Evolutionary conservation across 2,113 vertebrate species (phyloP).

Genomic region (Edolisoma coerulescens): DNA sequence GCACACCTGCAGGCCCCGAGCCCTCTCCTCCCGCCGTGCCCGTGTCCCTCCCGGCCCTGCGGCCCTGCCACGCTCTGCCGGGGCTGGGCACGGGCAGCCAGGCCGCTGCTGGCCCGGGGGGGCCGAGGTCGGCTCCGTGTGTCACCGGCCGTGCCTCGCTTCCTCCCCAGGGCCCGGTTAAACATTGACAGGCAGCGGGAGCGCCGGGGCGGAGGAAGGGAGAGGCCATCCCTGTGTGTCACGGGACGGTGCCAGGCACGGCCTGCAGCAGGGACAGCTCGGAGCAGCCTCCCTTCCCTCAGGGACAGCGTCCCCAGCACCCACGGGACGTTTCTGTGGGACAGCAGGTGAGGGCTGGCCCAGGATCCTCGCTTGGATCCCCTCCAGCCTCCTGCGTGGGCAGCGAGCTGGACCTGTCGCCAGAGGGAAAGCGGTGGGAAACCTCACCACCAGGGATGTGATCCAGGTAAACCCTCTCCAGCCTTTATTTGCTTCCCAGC

Average conservation of each 20-base stretch:
- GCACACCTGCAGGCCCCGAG: fast-evolving
- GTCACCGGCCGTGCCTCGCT: not conserved
- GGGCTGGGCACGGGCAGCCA: not conserved
- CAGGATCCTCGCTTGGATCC: fast-evolving
- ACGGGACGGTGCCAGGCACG: not conserved
- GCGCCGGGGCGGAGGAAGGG: not conserved
- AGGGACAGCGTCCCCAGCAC: fast-evolving
- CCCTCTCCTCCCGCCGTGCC: fast-evolving
- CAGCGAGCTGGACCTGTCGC: not conserved
- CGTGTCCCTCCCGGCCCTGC: fast-evolving
- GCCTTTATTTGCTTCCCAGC: not conserved
- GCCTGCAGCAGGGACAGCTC: not conserved
- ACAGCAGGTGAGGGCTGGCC: not conserved
- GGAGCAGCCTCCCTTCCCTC: not conserved
- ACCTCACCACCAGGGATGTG: not conserved
- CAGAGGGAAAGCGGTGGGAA: not conserved
- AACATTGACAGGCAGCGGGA: not conserved
- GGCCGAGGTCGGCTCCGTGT: not conserved
- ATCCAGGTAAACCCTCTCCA: not conserved
- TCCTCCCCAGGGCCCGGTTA: not conserved
- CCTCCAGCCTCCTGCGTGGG: not conserved
- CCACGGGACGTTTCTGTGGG: fast-evolving
- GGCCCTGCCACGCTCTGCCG: too few species aligned
- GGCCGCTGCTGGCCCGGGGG: not conserved
- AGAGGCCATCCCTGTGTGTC: not conserved